Evolutionary conservation across 2,113 vertebrate genomes (phyloP), one percentile per base, ranked within the genome.

Genomic region (Maccullochella peelii): DNA sequence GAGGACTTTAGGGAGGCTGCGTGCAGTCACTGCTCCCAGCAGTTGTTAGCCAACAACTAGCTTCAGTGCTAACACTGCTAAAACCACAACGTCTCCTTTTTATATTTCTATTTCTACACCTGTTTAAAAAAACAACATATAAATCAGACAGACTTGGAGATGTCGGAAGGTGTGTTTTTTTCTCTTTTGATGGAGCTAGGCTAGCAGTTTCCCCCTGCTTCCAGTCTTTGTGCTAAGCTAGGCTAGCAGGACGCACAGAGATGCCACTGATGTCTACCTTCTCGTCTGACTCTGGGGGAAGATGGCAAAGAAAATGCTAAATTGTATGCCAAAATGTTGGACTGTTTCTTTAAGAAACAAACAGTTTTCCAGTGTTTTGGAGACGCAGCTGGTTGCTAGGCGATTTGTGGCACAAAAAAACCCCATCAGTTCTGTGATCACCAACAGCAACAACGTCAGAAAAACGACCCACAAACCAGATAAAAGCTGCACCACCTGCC

Each of bases 401-500:
- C 2, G 54, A 72, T 59, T 33, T 59, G 33, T 40, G 66, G 15
- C 23, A 47, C 49, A 72, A 66, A 52, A 11, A 54, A 33, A 68
- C 40, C 30, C 27, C 33, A 6, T 59, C 30, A 20, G 38, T 8
- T 82, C 25, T 72, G 42, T 36, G 36, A 66, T 63, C 55, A 21
- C 38, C 7, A 12, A 61, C 44, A 40, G 16, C 59, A 23, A 55
- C 27, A 44, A 38, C 79, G n/a, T n/a, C 74, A 76, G 47, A 71
- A 82, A 82, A 42, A 49, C 21, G n/a, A 78, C 71, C 58, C 38
- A 62, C 57, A 57, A 38, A 78, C 20, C 73, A 73, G 42, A 70
- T 59, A 49, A 87, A 84, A 77, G 57, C 69, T 25, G 20, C 14
- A 25, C 7, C 85, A 82, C 67, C 82, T 87, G 75, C 73, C 62